Base-by-base conservation (phyloP, 2,888 invertebrate species). In the Thumatha senex region DNA sequence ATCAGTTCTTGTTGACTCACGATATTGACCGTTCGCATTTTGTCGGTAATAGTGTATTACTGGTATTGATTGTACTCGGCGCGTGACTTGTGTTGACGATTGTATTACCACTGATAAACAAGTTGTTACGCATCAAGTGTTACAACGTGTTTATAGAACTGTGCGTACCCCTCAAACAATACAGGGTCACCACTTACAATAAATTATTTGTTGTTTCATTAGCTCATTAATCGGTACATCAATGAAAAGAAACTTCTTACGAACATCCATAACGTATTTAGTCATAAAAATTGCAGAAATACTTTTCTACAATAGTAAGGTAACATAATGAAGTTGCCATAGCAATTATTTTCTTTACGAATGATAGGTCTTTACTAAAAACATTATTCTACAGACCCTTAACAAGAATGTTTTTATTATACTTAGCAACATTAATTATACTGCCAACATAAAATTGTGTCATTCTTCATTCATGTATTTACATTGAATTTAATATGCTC, bases 31-130 rank as follows among this genome's bases (percentile, higher is more conserved):
- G 85, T 82, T 78, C 78, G 77, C 77, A 82, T 84, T 86, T 89
- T 82, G 86, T 82, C 73, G 80, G 74, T 82, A 82, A 86, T 89
- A 84, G 87, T 88, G 78, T 87, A 85, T 89, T 88, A 86, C 88
- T 89, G 84, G 86, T 88, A 88, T 89, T 86, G 89, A 88, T 89
- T 89, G 89, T 89, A 81, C 74, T 82, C 67, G 80, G 82, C 81
- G 82, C 91, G 90, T 90, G 89, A 88, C 90, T 85, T 84, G 88
- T 84, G 82, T 89, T 67, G 81, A 73, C 73, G 82, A 88, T 83
- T 84, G 84, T 85, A 80, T 69, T 78, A 74, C 67, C 70, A 72
- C 74, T 71, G 72, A 76, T 81, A 79, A 76, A 74, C 78, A 79
- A 76, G 74, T 67, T 66, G 68, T 74, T 75, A 64, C 67, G 63